These are phyloP conservation scores for Micromesistius poutassou DNA, from an alignment of 2,797 vertebrate species.

Conservation along the genomic window DNA sequence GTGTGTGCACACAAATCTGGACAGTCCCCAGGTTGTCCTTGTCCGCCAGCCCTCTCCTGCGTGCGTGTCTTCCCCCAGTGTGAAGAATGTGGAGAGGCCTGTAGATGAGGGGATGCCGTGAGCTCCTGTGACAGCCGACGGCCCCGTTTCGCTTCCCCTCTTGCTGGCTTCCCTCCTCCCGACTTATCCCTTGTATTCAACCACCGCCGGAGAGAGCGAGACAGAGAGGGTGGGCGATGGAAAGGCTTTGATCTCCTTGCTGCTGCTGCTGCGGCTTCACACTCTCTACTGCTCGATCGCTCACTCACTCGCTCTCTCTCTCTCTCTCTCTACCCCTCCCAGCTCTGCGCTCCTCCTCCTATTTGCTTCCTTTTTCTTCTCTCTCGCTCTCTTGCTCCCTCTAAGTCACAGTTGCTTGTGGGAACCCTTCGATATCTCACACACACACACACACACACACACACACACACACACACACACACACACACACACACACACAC, in stretches of 20 bases:
- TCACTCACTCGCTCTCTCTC: conserved; percentile 43
- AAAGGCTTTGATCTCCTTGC: conserved; percentile 69
- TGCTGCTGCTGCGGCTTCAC: conserved; percentile 79
- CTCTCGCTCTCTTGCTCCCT: conserved; percentile 33
- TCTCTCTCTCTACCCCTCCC: conserved; percentile 66
- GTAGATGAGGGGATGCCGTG: conserved; percentile 55
- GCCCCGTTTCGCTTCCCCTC: conserved; percentile 51
- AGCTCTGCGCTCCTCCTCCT: conserved; percentile 53
- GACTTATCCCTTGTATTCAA: conserved; percentile 57
- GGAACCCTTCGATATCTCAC: conserved; percentile 54
- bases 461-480: conserved; percentile 38
- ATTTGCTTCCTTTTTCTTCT: conserved; percentile 53
- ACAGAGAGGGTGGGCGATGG: conserved; percentile 38
- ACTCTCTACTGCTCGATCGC: conserved; percentile 66
- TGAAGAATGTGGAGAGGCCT: conserved; percentile 45
- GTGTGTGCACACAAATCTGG: conserved; percentile 4
- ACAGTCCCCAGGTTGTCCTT: conserved; percentile 20
- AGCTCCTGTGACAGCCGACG: conserved; percentile 53
- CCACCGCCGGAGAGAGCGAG: conserved; percentile 44
- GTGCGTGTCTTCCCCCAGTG: background rate
- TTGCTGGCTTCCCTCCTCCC: conserved; percentile 41
- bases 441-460: no score
- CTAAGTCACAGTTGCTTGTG: conserved; percentile 47
- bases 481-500: conserved; percentile 38
- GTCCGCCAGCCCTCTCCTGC: conserved; percentile 14